phyloP scores from a whole-genome alignment of 1,140 invertebrate genomes.

The Venturia canescens region DNA sequence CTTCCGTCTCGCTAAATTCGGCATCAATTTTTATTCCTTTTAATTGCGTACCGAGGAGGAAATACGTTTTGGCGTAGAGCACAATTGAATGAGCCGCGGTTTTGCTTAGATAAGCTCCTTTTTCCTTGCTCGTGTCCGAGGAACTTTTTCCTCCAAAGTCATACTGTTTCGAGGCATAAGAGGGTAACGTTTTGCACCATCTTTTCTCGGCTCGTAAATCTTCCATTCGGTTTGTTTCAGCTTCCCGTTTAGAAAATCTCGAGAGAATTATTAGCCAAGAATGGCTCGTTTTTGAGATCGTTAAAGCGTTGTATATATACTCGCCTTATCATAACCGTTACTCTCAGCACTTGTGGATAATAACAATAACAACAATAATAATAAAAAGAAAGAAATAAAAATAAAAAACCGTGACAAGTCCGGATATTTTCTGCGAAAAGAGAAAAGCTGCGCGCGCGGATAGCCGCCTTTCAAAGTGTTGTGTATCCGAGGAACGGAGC shows the following conservation, averaged over 20 bases:
- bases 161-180: neutral
- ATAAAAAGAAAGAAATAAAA: too few relatives aligned
- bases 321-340: constrained; percentile 7
- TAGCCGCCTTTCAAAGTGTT: neutral
- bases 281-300: constrained; percentile 30
- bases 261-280: constrained; percentile 9
- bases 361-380: too few relatives aligned
- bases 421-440: neutral
- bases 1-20: too few relatives aligned
- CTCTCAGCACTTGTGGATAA: too few relatives aligned
- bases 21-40: too few relatives aligned
- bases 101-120: too few relatives aligned
- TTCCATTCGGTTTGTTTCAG: neutral
- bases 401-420: constrained; percentile 6
- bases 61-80: too few relatives aligned
- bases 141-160: too few relatives aligned
- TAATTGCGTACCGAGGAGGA: too few relatives aligned
- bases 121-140: too few relatives aligned
- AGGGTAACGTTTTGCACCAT: neutral
- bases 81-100: too few relatives aligned
- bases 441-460: neutral
- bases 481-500: neutral
- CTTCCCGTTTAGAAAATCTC: neutral
- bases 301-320: constrained; percentile 32
- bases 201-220: constrained; percentile 1